Percentiles rank a stretch among this genome's conserved stretches.
These are phyloP conservation scores for Agonopterix alstromeriana DNA, from an alignment of 2,888 invertebrate species.

Conservation along the genomic window DNA sequence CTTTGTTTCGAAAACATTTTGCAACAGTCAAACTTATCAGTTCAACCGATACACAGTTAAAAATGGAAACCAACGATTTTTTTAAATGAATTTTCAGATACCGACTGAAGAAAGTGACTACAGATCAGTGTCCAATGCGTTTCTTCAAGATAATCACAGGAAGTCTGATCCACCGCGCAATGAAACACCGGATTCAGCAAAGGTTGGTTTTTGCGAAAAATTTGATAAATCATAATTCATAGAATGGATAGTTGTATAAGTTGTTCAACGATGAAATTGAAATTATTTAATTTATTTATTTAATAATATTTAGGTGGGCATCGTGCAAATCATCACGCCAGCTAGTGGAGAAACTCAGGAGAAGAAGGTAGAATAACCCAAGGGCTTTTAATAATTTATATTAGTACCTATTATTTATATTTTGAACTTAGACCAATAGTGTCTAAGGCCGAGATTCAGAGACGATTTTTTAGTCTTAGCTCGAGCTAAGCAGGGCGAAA, in stretches of 20 bases:
- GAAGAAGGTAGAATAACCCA: constrained; percentile 33
- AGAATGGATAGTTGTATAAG: neutral
- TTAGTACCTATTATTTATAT: neutral
- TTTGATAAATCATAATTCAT: neutral
- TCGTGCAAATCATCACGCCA: constrained; percentile 30
- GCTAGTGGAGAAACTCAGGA: constrained; percentile 39
- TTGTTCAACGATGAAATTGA: neutral
- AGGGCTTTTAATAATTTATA: neutral
- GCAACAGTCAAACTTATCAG: too few relatives aligned
- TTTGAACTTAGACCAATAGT: too few relatives aligned
- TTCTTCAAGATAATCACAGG: constrained; percentile 60
- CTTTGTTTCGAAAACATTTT: too few relatives aligned
- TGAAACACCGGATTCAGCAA: constrained; percentile 61
- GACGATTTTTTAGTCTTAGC: too few relatives aligned
- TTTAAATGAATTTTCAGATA: constrained; percentile 33
- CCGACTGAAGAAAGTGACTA: constrained; percentile 55
- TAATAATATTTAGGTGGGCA: constrained; percentile 20
- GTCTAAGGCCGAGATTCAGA: too few relatives aligned
- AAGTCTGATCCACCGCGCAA: constrained; percentile 54
- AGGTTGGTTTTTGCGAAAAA: constrained; percentile 29
- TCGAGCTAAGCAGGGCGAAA: too few relatives aligned
- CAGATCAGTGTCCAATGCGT: constrained; percentile 63
- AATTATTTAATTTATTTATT: constrained; percentile 1
- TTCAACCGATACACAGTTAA: too few relatives aligned
- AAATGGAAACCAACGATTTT: too few relatives aligned